Percentiles rank a stretch among this genome's conserved stretches.
These are phyloP conservation scores for Trochalopteron elliotii DNA, from an alignment of 2,113 vertebrate species.

Conservation along the genomic window DNA sequence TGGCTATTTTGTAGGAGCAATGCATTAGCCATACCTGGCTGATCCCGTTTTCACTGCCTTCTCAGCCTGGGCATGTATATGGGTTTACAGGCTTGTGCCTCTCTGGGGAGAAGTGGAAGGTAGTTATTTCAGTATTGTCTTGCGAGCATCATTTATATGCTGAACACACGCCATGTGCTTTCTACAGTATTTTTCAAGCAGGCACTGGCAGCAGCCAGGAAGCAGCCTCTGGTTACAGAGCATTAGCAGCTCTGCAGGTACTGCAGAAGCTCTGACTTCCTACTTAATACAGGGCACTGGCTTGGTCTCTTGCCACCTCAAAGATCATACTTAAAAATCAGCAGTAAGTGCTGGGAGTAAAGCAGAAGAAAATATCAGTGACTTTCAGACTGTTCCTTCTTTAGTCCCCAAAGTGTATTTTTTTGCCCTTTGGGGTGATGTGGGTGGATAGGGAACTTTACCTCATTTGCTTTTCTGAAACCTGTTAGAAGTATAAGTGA, in stretches of 20 bases:
- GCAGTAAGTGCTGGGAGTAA: not conserved
- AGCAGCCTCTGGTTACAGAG: conserved; percentile 40
- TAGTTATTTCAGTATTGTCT: conserved; percentile 40
- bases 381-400: conserved; percentile 20
- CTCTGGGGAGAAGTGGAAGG: conserved; percentile 18
- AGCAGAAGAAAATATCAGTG: not conserved
- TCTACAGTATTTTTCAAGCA: conserved; percentile 53
- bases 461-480: conserved; percentile 21
- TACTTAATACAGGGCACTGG: not conserved
- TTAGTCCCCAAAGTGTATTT: not conserved
- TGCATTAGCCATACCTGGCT: not conserved
- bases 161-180: conserved; percentile 23
- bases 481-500: not conserved
- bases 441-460: not conserved
- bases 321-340: conserved; percentile 25
- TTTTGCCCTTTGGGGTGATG: not conserved
- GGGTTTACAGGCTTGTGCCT: not conserved
- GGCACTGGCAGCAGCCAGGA: not conserved
- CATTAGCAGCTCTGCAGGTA: conserved; percentile 42
- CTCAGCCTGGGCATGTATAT: not conserved
- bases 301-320: not conserved
- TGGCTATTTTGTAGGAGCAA: not conserved
- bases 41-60: not conserved
- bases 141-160: conserved; percentile 35
- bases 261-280: conserved; percentile 27